These are phyloP conservation scores for Eupeodes luniger DNA, from an alignment of 2,888 invertebrate genomes.

Conservation along the genomic window DNA sequence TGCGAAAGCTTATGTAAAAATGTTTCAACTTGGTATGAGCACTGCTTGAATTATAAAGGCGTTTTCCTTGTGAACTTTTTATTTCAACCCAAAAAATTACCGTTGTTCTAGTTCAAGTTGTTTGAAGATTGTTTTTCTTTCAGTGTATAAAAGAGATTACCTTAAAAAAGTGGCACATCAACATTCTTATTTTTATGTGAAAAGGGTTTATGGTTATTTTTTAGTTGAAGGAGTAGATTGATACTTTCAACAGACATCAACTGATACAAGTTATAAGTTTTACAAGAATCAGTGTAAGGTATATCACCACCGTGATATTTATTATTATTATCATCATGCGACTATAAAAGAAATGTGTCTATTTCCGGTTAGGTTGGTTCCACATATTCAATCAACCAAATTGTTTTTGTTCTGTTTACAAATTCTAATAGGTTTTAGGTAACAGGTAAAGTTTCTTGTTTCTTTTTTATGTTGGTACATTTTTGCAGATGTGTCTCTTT, in stretches of 20 bases:
- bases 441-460: conserved; percentile 1
- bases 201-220: neutral
- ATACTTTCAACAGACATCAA: neutral
- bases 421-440: neutral
- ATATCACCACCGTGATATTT: neutral
- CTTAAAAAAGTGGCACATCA: no score
- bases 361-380: neutral
- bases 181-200: no score
- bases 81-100: no score
- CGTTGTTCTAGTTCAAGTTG: neutral
- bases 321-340: neutral
- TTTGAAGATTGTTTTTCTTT: no score
- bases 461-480: neutral
- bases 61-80: no score
- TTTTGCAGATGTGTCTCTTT: conserved; percentile 15
- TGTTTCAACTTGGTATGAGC: no score
- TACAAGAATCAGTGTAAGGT: neutral
- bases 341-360: neutral
- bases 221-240: neutral
- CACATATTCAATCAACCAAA: conserved; percentile 14
- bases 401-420: neutral
- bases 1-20: no score
- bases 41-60: no score
- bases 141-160: no score
- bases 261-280: neutral